A percentile compares a stretch with the other conserved stretches of the same genome.
Evolutionary conservation across 1,140 invertebrate genomes (phyloP).

Genomic region (Drosophila navojoa): DNA sequence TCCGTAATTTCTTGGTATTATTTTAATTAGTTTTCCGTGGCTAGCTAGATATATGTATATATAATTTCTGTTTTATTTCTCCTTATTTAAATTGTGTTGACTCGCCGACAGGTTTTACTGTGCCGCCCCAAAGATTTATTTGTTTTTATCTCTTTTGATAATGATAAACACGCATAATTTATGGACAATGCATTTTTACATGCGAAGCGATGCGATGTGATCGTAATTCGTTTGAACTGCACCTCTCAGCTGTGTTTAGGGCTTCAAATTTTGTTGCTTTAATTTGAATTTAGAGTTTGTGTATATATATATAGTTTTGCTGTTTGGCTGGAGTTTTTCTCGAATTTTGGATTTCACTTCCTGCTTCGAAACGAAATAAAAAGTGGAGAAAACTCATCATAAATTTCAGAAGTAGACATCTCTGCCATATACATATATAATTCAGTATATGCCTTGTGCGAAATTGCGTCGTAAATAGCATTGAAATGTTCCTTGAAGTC

Average conservation of each 20-base stretch:
- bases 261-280: neutral
- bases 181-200: constrained; percentile 68
- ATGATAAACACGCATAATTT: constrained; percentile 60
- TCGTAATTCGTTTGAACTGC: constrained; percentile 57
- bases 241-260: neutral
- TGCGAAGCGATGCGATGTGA: constrained; percentile 52
- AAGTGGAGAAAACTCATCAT: constrained; percentile 22
- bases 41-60: constrained; percentile 7
- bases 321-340: constrained; percentile 14
- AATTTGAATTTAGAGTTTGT: constrained; percentile 11
- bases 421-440: neutral
- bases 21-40: constrained; percentile 69
- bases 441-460: constrained; percentile 36
- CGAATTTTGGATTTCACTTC: constrained; percentile 24
- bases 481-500: constrained; percentile 36
- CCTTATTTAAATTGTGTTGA: constrained; percentile 57
- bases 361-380: constrained; percentile 10
- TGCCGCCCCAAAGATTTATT: constrained; percentile 67
- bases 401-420: constrained; percentile 24
- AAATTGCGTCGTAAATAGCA: constrained; percentile 54
- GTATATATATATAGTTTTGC: neutral
- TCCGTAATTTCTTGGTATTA: constrained; percentile 81
- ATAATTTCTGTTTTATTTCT: constrained; percentile 17
- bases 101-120: constrained; percentile 57
- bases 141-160: constrained; percentile 20